These are phyloP conservation scores for Habropoda laboriosa DNA, from an alignment of 1,140 invertebrate species.

Conservation along the genomic window DNA sequence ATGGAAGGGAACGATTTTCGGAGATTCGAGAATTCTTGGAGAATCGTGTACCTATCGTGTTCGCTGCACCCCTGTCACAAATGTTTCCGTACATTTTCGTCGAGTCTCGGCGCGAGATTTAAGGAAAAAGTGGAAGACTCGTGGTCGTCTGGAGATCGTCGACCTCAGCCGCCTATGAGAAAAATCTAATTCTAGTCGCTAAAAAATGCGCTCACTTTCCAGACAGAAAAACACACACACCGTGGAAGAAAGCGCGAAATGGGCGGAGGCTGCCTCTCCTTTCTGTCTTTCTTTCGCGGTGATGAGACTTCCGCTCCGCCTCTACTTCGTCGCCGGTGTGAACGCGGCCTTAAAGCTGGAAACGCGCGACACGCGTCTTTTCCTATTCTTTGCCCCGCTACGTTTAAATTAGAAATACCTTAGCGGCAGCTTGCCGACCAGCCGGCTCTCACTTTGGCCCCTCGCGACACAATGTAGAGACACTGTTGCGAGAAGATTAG, in stretches of 20 bases:
- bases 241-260: background rate
- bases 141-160: too few relatives aligned
- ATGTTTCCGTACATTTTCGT: too few relatives aligned
- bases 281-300: constrained; percentile 6
- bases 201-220: background rate
- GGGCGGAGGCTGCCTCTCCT: too few relatives aligned
- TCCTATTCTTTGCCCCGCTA: constrained; percentile 49
- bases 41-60: too few relatives aligned
- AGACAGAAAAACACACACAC: background rate
- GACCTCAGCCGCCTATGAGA: background rate
- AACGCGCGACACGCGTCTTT: constrained; percentile 47
- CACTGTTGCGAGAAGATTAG: constrained; percentile 35
- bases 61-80: too few relatives aligned
- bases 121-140: background rate
- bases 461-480: constrained; percentile 26
- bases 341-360: constrained; percentile 58
- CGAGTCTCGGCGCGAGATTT: too few relatives aligned
- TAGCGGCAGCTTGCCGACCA: constrained; percentile 17
- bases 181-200: background rate
- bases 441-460: background rate
- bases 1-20: background rate
- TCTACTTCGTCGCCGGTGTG: constrained; percentile 26
- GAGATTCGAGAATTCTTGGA: constrained; percentile 9
- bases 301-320: constrained; percentile 15
- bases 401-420: constrained; percentile 68